These are phyloP conservation scores for Lasioglossum pauxillum DNA, from an alignment of 2,888 invertebrate species.

Conservation along the genomic window DNA sequence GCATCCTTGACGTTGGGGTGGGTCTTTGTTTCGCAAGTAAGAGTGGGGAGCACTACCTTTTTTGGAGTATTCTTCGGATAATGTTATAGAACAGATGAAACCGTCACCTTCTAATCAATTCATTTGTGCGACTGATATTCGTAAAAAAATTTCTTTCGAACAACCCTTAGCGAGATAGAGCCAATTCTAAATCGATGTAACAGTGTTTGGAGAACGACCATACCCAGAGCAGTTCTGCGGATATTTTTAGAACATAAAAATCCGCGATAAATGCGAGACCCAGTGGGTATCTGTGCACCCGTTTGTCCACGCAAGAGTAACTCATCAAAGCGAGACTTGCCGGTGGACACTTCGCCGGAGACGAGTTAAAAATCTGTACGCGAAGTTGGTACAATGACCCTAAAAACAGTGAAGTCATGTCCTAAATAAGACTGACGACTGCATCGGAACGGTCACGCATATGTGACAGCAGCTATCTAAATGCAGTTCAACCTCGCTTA, in stretches of 20 bases:
- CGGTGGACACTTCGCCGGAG: neutral
- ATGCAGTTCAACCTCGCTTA: neutral
- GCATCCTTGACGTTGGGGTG: neutral
- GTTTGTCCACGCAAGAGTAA: neutral
- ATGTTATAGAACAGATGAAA: neutral
- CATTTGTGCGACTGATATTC: neutral
- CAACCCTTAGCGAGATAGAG: neutral
- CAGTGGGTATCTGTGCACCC: neutral
- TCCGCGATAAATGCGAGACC: neutral
- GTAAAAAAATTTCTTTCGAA: neutral
- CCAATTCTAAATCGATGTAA: neutral
- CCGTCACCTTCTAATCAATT: neutral
- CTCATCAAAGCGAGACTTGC: neutral
- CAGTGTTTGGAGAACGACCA: neutral
- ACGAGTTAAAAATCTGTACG: neutral
- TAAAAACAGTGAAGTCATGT: neutral
- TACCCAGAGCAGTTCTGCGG: neutral
- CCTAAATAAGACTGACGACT: slow-evolving; percentile 1
- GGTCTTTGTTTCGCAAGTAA: too few species aligned
- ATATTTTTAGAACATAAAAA: neutral
- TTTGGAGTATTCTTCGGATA: neutral
- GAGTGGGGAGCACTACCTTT: neutral
- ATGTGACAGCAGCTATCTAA: neutral
- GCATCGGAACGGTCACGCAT: slow-evolving; percentile 4
- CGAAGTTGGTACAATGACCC: neutral